phyloP scores from a whole-genome alignment of 1,140 invertebrate species.

The Schlechtendalia chinensis region DNA sequence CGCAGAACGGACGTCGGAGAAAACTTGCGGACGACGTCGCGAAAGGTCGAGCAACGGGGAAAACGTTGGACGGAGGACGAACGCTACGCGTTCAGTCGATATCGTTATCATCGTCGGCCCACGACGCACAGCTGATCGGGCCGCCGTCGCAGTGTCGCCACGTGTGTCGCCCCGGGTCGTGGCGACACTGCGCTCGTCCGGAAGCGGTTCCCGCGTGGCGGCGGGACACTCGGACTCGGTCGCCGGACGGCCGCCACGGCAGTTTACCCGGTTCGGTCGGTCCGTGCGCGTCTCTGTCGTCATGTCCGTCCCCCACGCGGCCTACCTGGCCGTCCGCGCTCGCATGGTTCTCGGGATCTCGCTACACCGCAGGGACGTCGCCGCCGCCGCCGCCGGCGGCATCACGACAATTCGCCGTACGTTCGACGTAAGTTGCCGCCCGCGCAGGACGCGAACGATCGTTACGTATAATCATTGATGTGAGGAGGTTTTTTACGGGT shows the following conservation, averaged over 20 bases:
- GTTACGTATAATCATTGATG: no score
- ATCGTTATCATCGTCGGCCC: not conserved
- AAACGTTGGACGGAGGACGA: no score
- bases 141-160: not conserved
- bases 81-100: no score
- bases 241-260: not conserved
- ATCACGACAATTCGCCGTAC: constrained; percentile 20
- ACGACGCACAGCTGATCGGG: not conserved
- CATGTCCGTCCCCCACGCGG: constrained; percentile 11
- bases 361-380: constrained; percentile 1
- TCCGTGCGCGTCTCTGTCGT: not conserved
- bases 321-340: constrained; percentile 5
- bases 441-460: no score
- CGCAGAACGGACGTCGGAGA: no score
- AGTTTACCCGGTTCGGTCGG: not conserved
- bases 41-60: no score
- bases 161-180: no score
- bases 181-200: not conserved
- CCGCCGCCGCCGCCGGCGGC: not conserved
- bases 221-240: not conserved
- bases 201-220: no score
- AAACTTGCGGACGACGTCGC: no score
- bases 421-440: constrained; percentile 37
- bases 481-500: no score
- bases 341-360: constrained; percentile 23